A percentile compares a stretch with the other conserved stretches of the same genome.
Evolutionary conservation across 2,888 invertebrate genomes (phyloP).

Genomic region (Volucella bombylans): DNA sequence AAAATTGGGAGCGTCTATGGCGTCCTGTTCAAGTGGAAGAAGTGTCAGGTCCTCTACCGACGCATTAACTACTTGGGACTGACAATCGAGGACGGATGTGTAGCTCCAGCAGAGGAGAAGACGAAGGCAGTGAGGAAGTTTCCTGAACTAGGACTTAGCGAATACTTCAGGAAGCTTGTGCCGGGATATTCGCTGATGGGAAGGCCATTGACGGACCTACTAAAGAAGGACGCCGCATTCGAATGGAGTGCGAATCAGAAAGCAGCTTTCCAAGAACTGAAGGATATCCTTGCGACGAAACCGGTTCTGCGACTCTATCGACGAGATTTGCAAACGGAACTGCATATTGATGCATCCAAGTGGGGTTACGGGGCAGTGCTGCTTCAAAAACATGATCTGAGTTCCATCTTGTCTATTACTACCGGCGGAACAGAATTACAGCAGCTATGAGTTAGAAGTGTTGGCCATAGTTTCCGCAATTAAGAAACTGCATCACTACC

Average conservation of each 20-base stretch:
- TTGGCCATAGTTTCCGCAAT: constrained; percentile 42
- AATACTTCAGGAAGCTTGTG: constrained; percentile 4
- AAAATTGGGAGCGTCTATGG: too few species aligned
- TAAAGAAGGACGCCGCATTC: not conserved
- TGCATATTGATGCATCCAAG: too few species aligned
- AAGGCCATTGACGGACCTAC: not conserved
- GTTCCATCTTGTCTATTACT: constrained; percentile 2
- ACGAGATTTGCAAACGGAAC: too few species aligned
- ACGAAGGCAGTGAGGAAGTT: constrained; percentile 73
- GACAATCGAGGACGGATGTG: too few species aligned
- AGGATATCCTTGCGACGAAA: too few species aligned
- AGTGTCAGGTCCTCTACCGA: too few species aligned
- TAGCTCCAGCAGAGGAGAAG: too few species aligned
- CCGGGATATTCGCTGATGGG: not conserved
- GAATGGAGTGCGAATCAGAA: too few species aligned
- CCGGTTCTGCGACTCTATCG: too few species aligned
- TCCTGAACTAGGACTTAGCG: constrained; percentile 57
- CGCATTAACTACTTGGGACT: too few species aligned
- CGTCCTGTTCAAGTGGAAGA: too few species aligned
- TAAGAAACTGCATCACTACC: too few species aligned
- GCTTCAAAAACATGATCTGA: constrained; percentile 15
- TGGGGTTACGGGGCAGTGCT: constrained; percentile 7
- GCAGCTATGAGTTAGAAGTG: constrained; percentile 52
- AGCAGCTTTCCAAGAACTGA: constrained; percentile 74
- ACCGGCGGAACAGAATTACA: constrained; percentile 14